These are phyloP conservation scores for Caenorhabditis angaria DNA, from an alignment of 2,888 invertebrate species.

Conservation along the genomic window DNA sequence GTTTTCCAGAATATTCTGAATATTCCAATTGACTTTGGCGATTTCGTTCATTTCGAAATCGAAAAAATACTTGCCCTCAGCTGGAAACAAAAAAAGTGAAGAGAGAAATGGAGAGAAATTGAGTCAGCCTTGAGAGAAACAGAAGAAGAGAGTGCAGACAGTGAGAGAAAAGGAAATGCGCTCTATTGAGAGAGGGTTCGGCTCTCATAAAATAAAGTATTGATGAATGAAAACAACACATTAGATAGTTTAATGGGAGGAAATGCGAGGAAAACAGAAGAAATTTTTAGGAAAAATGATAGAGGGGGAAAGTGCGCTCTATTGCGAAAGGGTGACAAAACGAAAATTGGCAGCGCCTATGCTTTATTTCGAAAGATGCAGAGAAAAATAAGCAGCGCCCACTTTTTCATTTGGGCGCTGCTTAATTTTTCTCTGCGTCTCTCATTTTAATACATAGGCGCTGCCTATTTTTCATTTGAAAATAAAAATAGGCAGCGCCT, in stretches of 20 bases:
- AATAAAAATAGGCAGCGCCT: too few relatives aligned
- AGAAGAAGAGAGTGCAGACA: slow-evolving; percentile 9
- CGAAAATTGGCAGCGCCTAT: too few relatives aligned
- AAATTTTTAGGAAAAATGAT: not conserved
- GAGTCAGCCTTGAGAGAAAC: slow-evolving; percentile 9
- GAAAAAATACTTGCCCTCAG: slow-evolving; percentile 11
- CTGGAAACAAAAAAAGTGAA: slow-evolving; percentile 7
- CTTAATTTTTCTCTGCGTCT: too few relatives aligned
- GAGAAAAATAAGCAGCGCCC: too few relatives aligned
- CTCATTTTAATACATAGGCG: too few relatives aligned
- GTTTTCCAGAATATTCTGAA: slow-evolving; percentile 38
- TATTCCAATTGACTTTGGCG: slow-evolving; percentile 34
- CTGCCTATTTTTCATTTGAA: too few relatives aligned
- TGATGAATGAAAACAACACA: not conserved
- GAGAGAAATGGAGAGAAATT: slow-evolving; percentile 14
- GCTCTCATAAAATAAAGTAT: not conserved
- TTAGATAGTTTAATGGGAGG: not conserved
- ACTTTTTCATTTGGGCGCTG: too few relatives aligned
- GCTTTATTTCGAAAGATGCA: too few relatives aligned
- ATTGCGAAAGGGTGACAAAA: not conserved
- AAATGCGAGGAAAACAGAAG: not conserved
- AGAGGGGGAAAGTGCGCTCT: not conserved
- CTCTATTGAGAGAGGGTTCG: slow-evolving; percentile 15
- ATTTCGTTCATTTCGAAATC: slow-evolving; percentile 34
- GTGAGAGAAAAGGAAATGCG: slow-evolving; percentile 29